These are phyloP conservation scores for Ceyx cyanopectus DNA, from an alignment of 2,113 vertebrate genomes.

Conservation along the genomic window DNA sequence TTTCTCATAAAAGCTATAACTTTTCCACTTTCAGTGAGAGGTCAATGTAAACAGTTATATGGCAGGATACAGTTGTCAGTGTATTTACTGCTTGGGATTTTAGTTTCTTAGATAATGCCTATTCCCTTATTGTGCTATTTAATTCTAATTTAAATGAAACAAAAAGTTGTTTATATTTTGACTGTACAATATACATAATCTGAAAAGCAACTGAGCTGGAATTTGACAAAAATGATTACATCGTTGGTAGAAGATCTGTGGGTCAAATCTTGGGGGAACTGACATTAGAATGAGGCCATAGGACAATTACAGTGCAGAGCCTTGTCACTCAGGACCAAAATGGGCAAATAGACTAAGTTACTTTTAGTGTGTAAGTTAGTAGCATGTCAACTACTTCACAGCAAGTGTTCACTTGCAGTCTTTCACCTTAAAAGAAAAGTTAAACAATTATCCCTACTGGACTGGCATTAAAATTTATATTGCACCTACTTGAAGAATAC, in stretches of 20 bases:
- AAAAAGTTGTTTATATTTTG: background rate
- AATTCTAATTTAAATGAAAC: background rate
- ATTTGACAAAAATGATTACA: background rate
- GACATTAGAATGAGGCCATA: background rate
- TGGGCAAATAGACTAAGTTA: background rate
- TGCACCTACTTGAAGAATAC: background rate
- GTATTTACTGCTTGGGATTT: background rate
- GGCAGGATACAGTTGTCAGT: background rate
- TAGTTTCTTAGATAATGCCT: background rate
- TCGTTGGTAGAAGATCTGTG: background rate
- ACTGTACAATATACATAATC: background rate
- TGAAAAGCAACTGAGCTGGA: background rate
- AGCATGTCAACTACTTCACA: background rate
- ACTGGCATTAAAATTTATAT: background rate
- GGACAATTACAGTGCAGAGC: background rate
- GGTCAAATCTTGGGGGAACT: background rate
- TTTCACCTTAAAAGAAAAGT: background rate
- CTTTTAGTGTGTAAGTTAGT: background rate
- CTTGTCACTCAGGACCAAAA: background rate
- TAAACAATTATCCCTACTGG: background rate
- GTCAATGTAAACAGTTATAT: background rate
- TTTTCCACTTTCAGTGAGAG: background rate
- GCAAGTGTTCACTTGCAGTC: background rate
- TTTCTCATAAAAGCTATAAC: background rate
- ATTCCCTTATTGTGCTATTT: background rate